Conservation (phyloP, 2,888 invertebrate genomes). For the Sinotaia quadrata region DNA sequence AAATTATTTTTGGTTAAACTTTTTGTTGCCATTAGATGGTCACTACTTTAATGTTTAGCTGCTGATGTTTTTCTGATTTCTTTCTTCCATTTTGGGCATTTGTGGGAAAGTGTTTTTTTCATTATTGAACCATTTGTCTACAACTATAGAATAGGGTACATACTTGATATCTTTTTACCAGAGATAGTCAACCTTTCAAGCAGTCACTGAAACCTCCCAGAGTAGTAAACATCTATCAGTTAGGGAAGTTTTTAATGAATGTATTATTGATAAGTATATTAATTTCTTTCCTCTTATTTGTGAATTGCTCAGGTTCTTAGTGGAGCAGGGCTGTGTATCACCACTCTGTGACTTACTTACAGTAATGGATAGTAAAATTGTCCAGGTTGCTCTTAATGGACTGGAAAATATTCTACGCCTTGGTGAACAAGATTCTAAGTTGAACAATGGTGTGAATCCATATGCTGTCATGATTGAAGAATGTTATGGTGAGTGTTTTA, state of each 20-base stretch:
- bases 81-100: no score
- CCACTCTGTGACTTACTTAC: slow-evolving; percentile 94
- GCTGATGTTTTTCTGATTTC: no score
- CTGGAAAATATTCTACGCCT: slow-evolving; percentile 94
- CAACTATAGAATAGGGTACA: neutral
- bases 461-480: slow-evolving; percentile 94
- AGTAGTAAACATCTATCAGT: no score
- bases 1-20: no score
- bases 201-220: no score
- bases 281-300: neutral
- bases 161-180: neutral
- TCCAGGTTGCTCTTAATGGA: slow-evolving; percentile 93
- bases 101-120: neutral
- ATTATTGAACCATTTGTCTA: neutral
- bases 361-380: slow-evolving; percentile 92
- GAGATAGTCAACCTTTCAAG: no score
- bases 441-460: slow-evolving; percentile 79
- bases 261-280: no score
- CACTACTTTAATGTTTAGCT: no score
- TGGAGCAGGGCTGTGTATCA: slow-evolving; percentile 86
- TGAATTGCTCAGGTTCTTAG: slow-evolving; percentile 71
- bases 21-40: no score
- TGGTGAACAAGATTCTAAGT: slow-evolving; percentile 83
- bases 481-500: slow-evolving; percentile 90
- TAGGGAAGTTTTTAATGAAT: no score